Base-by-base conservation (phyloP, 2,797 vertebrate genomes). In the Alectoris magna region DNA sequence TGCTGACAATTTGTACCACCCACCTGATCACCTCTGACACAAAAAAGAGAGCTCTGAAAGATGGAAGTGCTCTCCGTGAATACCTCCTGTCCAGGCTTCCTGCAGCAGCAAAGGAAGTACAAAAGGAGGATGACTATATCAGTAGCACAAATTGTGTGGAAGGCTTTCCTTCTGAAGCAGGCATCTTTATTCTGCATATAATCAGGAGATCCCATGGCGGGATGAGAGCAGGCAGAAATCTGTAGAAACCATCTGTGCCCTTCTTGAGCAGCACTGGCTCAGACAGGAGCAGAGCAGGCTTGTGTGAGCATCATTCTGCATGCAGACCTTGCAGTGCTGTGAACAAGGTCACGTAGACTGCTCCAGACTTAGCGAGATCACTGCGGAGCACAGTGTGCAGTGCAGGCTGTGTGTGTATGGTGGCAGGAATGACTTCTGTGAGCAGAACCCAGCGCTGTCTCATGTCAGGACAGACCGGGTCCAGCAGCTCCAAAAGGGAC, bases 381-480 rank as follows among this genome's bases (percentile, higher is more conserved):
- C 8, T 0, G 0, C 2, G 14, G 23, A 11, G 38, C 14, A 3
- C 43, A 6, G 38, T 5, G 1, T 23, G 4, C 26, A 51, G 29
- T 11, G 36, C 16, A 49, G 46, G 24, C 12, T 82, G 22, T 17
- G 10, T 5, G 14, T 39, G 36, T 11, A 26, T 38, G 59, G 36
- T 38, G 38, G 56, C 9, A 55, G n/a, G n/a, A 51, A 41, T 41
- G 41, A 41, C 11, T 19, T 41, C 60, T 29, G 38, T 29, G 60
- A 9, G 38, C 11, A 41, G 16, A 62, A 18, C 62, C 39, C 39
- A 41, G 39, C 12, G 9, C 26, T 21, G 62, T 38, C 62, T 27
- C 39, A 12, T 31, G 11, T 63, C 62, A 63, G 26, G 38, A 18
- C 60, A 63, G 16, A 39, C 26, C 36, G 13, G 59, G 36, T 27